Conservation (phyloP, 2,888 invertebrate species). For the Thymelicus acteon region DNA sequence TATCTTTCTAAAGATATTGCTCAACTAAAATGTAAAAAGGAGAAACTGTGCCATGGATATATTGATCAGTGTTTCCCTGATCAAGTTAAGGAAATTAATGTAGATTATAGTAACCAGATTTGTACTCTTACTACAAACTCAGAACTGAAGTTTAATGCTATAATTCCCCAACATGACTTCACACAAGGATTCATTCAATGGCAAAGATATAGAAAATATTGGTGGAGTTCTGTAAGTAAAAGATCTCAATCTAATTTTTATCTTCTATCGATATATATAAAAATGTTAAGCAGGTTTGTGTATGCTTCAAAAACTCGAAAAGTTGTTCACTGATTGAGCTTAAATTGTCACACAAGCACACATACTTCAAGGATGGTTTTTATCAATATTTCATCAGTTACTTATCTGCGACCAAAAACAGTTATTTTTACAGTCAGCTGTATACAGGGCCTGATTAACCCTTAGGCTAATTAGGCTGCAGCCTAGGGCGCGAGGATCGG, state of each 20-base stretch:
- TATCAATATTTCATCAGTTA: too few relatives aligned
- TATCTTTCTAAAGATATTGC: slow-evolving; percentile 51
- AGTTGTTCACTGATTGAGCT: too few relatives aligned
- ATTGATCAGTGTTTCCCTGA: slow-evolving; percentile 33
- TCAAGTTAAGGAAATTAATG: slow-evolving; percentile 44
- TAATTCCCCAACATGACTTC: slow-evolving; percentile 74
- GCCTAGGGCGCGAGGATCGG: too few relatives aligned
- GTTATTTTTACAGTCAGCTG: too few relatives aligned
- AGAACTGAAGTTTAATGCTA: slow-evolving; percentile 67
- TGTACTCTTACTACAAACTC: slow-evolving; percentile 48
- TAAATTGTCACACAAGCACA: too few relatives aligned
- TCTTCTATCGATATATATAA: too few relatives aligned
- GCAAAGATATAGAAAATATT: slow-evolving; percentile 91
- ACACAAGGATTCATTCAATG: slow-evolving; percentile 89
- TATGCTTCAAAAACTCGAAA: too few relatives aligned
- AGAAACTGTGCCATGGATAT: slow-evolving; percentile 29
- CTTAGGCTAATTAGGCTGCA: too few relatives aligned
- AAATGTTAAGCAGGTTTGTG: too few relatives aligned
- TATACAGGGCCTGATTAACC: too few relatives aligned
- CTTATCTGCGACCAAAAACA: too few relatives aligned
- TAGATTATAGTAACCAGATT: slow-evolving; percentile 49
- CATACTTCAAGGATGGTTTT: too few relatives aligned
- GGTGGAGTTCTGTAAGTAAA: slow-evolving; percentile 91
- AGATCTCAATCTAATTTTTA: background rate
- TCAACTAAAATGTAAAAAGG: slow-evolving; percentile 14